Base-by-base conservation (phyloP, 1,140 invertebrate genomes). In the Thaumatotibia leucotreta region DNA sequence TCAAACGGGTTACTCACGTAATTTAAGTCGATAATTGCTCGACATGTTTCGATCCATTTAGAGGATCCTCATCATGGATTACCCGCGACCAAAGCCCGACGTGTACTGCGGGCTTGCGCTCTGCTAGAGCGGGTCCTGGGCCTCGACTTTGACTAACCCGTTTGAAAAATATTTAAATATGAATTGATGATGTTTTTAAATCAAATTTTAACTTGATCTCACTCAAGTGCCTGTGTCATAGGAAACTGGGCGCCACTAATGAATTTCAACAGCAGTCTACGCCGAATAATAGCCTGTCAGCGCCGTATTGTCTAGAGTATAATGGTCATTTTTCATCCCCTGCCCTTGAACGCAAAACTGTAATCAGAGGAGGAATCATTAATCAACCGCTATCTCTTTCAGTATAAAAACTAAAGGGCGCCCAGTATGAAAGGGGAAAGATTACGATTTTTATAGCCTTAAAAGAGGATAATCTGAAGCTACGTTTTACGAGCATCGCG, bases 371-470 rank as follows among this genome's bases (percentile, higher is more conserved):
- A 27, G 22, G 23, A 29, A 29, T 31, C 52, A 58, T 58, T 58
- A 58, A 58, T 58, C 52, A 58, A 58, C 22, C 6, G 52, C 22
- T 58, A 58, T 58, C 52, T 58, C 52, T 58, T 27, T 27, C 23
- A 29, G 23, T 27, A 58, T 58, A 58, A 58, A 58, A 58, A 58
- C 52, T 58, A 58, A 58, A 17, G 6, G 52, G 11, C 24, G 11
- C 29, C 24, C 24, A 58, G 52, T 58, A 29, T 58, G 23, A 58
- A 58, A 29, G 27, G 52, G 52, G 52, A 29, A 8, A 58, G 52
- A 58, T 58, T 58, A 52, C 50, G 50, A 52, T 45, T 45, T 45
- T 45, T 45, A 45, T 45, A n/a, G 17, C 39, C 39, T 45, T 45
- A 20, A 45, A 20, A 45, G 17, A 45, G 39, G 39, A 39, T 45